Evolutionary conservation across 2,888 invertebrate genomes (phyloP), one percentile per base, ranked within the genome.

Genomic region (Laothoe populi): DNA sequence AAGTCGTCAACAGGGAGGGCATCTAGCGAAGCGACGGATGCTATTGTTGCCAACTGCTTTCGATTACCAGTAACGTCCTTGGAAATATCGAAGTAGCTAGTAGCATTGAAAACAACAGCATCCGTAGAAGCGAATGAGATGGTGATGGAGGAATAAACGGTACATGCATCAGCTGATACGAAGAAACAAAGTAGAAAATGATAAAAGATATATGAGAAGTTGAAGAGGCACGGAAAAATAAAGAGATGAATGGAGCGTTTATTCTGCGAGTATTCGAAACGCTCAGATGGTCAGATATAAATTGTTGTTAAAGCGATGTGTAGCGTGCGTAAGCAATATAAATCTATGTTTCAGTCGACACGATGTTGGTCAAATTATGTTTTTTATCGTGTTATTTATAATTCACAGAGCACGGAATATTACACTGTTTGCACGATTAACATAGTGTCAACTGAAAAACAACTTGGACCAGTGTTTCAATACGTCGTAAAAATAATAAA

Each of bases 1-100:
- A 93, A 93, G 93, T 89, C 86, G 87, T 73, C 79, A 75, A 69
- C 65, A 74, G 83, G 86, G 84, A 83, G 82, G 77, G 79, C 75
- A 76, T 69, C 82, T 86, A 85, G 84, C 84, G 79, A 84, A 84
- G 89, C 84, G 64, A 69, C 80, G 77, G 66, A 65, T 65, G 62
- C 66, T 68, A 66, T 61, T 62, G 70, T 73, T 70, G 69, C 77
- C 69, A 69, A 64, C 64, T 66, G 62, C 58, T 61, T 63, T 62
- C 65, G 65, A 45, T 59, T 44, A 31, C 26, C 26, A 26, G 26
- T 45, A 42, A 44, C 4, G 46, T 57, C 66, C 62, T 48, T 49
- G 2, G 40, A 38, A 63, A 61, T 57, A 68, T 66, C 64, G 60
- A 63, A 63, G 63, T 62, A 26, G n/a, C 13, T 24, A 65, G 58